A percentile compares a stretch with the other conserved stretches of the same genome.
Conservation (phyloP, 2,113 vertebrate genomes). For the Cololabis saira region DNA sequence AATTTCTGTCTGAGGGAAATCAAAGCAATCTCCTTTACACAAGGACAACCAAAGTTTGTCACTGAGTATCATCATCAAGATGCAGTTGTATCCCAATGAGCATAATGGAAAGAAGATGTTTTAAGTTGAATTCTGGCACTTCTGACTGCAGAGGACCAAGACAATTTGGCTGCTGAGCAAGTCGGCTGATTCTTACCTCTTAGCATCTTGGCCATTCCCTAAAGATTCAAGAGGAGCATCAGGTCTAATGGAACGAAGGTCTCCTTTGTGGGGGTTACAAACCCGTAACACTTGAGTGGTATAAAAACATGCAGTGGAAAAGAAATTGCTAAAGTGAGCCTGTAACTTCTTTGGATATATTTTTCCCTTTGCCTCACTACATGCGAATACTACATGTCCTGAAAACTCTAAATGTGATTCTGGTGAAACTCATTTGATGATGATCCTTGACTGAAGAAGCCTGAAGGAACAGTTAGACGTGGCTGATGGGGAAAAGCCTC, state of each 20-base stretch:
- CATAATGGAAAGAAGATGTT: neutral
- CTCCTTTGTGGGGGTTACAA: neutral
- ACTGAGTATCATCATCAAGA: neutral
- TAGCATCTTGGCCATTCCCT: neutral
- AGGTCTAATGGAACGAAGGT: neutral
- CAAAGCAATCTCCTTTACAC: neutral
- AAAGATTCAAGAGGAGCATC: neutral
- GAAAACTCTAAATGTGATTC: neutral
- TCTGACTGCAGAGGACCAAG: slow-evolving; percentile 18
- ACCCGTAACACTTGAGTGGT: neutral
- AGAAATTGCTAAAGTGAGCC: neutral
- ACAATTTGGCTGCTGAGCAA: neutral
- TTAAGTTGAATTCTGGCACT: neutral
- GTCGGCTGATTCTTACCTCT: neutral
- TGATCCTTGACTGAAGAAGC: neutral
- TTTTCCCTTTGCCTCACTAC: neutral
- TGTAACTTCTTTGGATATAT: neutral
- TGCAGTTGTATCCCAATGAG: neutral
- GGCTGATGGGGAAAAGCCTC: neutral
- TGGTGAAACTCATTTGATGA: neutral
- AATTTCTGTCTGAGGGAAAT: slow-evolving; percentile 10
- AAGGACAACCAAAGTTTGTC: no score
- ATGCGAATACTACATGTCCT: neutral
- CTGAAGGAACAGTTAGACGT: slow-evolving; percentile 5
- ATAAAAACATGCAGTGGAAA: slow-evolving; percentile 2